Evolutionary conservation across 2,888 invertebrate species (phyloP), one percentile per base, ranked within the genome.

Genomic region (Sclerodermus sp.): DNA sequence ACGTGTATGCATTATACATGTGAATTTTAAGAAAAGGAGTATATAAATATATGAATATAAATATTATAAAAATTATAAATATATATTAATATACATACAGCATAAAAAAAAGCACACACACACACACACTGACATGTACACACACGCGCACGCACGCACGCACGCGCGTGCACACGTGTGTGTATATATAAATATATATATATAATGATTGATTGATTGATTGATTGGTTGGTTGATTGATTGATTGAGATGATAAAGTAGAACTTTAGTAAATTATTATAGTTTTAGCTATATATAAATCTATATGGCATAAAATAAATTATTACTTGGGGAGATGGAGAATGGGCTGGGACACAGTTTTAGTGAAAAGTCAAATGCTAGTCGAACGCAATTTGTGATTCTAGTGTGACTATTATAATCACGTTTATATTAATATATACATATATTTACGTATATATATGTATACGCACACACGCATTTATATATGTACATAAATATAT

Each of bases 171-270:
- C 50, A 56, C 54, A 50, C 42, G 62, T 60, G 82, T 82, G 83
- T 82, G 82, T 82, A 82, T 80, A 82, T 80, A 81, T 79, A 82
- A 79, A 80, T 62, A 81, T 82, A 81, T 81, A 82, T 80, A 79
- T 77, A 81, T 80, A 62, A 61, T 49, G 52, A 65, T 58, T 54
- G 53, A 66, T n/a, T n/a, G n/a, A n/a, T n/a, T n/a, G n/a, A n/a
- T n/a, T n/a, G n/a, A n/a, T n/a, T n/a, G n/a, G n/a, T 23, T 23
- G 8, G 8, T 23, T 23, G 8, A 23, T 23, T 23, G 3, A 50
- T 66, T 65, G 64, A 70, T 64, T 60, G 58, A 67, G 42, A 65
- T 65, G 60, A 62, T n/a, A n/a, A 71, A 64, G 55, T 74, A 74
- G 67, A 64, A 59, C 67, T 62, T 65, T 74, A 74, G 73, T 70